Evolutionary conservation across 2,113 vertebrate genomes (phyloP), one percentile per base, ranked within the genome.

Genomic region (Elephantulus edwardii): DNA sequence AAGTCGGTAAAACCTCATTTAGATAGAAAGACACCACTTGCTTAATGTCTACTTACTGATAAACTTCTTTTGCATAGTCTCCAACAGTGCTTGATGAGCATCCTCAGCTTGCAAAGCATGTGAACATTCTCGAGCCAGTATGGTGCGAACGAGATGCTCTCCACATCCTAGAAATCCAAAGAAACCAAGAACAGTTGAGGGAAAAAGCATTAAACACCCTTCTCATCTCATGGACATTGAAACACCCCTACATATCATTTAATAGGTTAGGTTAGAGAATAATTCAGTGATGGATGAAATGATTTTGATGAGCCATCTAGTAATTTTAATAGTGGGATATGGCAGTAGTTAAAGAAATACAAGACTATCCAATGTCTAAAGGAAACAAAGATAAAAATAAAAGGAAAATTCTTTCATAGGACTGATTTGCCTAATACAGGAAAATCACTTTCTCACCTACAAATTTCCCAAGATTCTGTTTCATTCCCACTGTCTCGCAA

Each of bases 51-150:
- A 98, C 99, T 99, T 97, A 99, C 99, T 98, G 97, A 99, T 99
- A 97, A 99, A 99, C 96, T 99, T 99, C 96, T 99, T 99, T 98
- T 99, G 99, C 99, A 99, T 99, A 98, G 99, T 98, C 96, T 99
- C 99, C 97, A 99, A 96, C 95, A 99, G 97, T 72, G 99, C 99
- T 95, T 99, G 99, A 96, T 99, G 99, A 95, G 99, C 99, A 97
- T 99, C 99, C 96, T 99, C 99, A 30, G 98, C 97, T 97, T 99
- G 99, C 97, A 99, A 98, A 97, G 99, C 99, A 89, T 98, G 97
- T 4, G 99, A 99, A 97, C 99, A 99, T 97, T 99, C 99, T 97
- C 98, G 98, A 95, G 99, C 99, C 97, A 99, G 97, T 98, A 99
- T 99, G 94, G 99, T 99, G 93, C 99, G 98, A 40, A 99, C 98